A percentile compares a stretch with the other conserved stretches of the same genome.
Conservation (phyloP, 2,113 vertebrate genomes). For the Cisticola juncidis region DNA sequence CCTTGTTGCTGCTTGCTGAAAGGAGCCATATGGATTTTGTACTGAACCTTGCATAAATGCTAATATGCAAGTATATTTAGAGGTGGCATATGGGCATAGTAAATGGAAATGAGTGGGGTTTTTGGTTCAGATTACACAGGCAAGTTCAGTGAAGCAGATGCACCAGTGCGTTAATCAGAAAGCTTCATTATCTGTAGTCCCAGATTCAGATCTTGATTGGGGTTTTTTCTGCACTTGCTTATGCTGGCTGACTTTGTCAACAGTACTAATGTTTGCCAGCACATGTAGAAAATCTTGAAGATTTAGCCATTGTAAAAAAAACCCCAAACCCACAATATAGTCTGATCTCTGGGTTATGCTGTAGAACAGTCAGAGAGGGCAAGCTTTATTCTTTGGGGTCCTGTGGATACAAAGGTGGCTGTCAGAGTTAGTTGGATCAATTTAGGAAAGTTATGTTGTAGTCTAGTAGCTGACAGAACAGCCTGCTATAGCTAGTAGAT, state of each 20-base stretch:
- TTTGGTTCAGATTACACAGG: neutral
- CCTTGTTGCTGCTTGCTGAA: conserved; percentile 9
- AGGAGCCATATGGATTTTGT: conserved; percentile 36
- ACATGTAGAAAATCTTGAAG: neutral
- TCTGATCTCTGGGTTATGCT: neutral
- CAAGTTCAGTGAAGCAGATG: neutral
- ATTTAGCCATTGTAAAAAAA: neutral
- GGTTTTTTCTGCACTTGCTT: neutral
- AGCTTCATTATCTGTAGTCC: neutral
- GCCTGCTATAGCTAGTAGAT: neutral
- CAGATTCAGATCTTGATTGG: neutral
- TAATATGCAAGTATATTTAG: conserved; percentile 20
- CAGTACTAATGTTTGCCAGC: neutral
- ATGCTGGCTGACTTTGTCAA: neutral
- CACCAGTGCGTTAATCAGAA: neutral
- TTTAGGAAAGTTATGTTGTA: neutral
- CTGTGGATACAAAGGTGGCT: neutral
- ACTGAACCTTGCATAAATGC: neutral
- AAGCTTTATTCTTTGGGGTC: neutral
- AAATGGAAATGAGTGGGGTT: neutral
- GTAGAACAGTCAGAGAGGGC: neutral
- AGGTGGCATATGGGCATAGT: conserved; percentile 20
- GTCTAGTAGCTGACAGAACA: neutral
- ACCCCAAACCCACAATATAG: fast-evolving
- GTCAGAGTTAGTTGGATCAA: neutral